Evolutionary conservation across 2,888 invertebrate species (phyloP), one percentile per base, ranked within the genome.

Genomic region (Eupithecia tripunctaria): DNA sequence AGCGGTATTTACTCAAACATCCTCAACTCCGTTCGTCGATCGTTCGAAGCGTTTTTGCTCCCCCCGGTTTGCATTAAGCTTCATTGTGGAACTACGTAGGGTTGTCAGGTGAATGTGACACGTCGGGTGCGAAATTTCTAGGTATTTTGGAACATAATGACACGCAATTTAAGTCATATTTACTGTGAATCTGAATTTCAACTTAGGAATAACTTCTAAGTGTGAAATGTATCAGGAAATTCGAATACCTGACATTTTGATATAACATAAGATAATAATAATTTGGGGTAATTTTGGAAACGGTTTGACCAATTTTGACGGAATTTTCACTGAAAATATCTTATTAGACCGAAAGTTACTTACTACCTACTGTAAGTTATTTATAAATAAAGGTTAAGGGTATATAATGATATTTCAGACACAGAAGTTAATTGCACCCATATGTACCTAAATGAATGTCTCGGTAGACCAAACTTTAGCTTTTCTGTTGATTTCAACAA

Each of bases 51-150:
- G 84, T 86, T 87, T 87, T 84, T 85, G 84, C 87, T 80, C 85
- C 85, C 82, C 83, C 83, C 80, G 87, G 86, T 89, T 89, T 86
- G 87, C 88, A 84, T 88, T 85, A 82, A 79, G 84, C 79, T 78
- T 76, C 78, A 78, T 78, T 74, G 75, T 73, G 32, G 69, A 60
- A 69, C 69, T 72, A 63, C 36, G 32, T 68, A 73, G 70, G 38
- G 74, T 43, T 64, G 70, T n/a, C 63, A 47, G 43, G 69, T 36
- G 43, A 43, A 63, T 47, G 36, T 67, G 67, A 66, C 41, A 41
- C 47, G 65, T 70, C 70, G 36, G 56, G 36, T 66, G 36, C 38
- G 21, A 21, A 64, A 38, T 36, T 38, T 41, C 21, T 64, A 38
- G 2, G 63, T 10, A 2, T 36, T 63, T 63, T 8, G 29, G 8